phyloP scores from a whole-genome alignment of 1,140 invertebrate genomes.

The Lepeophtheirus salmonis region DNA sequence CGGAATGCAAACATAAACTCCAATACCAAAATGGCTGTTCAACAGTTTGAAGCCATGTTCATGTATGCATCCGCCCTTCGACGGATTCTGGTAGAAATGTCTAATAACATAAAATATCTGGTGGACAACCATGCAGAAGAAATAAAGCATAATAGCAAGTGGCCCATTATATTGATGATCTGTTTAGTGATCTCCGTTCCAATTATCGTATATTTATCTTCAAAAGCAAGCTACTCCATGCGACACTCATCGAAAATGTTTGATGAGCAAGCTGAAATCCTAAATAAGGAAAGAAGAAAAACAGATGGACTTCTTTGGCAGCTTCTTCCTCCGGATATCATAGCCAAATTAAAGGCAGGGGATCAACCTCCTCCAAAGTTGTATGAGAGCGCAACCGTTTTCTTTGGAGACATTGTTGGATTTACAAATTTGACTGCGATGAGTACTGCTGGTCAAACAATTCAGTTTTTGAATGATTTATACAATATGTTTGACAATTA shows the following conservation, averaged over 20 bases:
- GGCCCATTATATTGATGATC: background rate
- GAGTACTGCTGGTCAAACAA: slow-evolving; percentile 3
- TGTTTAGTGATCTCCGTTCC: background rate
- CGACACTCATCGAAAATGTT: background rate
- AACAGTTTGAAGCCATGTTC: slow-evolving; percentile 10
- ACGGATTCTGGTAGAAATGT: background rate
- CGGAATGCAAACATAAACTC: background rate
- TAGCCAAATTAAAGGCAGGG: background rate
- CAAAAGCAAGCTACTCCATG: slow-evolving; percentile 2
- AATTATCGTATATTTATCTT: background rate
- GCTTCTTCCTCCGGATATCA: slow-evolving; percentile 1
- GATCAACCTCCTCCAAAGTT: slow-evolving; percentile 4
- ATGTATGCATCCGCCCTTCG: slow-evolving; percentile 6
- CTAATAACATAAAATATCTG: background rate
- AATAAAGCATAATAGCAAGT: slow-evolving; percentile 2
- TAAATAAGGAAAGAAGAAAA: background rate
- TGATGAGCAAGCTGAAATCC: slow-evolving; percentile 2
- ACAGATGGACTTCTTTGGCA: slow-evolving; percentile 1
- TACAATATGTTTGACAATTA: slow-evolving; percentile 11
- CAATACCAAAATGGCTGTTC: background rate
- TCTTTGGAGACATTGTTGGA: slow-evolving; percentile 7
- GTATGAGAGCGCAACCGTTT: background rate
- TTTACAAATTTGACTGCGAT: slow-evolving; percentile 2
- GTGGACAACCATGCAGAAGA: background rate
- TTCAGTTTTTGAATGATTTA: slow-evolving; percentile 6